A percentile compares a stretch with the other conserved stretches of the same genome.
These are phyloP conservation scores for Neofelis nebulosa DNA, from an alignment of 2,113 vertebrate species.

Conservation along the genomic window DNA sequence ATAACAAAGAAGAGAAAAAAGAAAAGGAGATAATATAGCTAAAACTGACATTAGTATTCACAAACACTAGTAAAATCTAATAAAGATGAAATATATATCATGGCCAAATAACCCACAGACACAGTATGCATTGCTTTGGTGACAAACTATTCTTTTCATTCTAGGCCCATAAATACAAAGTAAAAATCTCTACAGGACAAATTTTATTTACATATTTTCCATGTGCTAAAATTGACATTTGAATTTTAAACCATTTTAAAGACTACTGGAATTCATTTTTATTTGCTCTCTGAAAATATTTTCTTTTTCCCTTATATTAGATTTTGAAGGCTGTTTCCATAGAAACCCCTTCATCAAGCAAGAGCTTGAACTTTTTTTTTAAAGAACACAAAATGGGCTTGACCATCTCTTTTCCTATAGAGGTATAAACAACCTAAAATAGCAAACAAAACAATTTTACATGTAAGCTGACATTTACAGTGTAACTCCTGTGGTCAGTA, in stretches of 20 bases:
- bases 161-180: not conserved
- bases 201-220: not conserved
- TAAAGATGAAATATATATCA: not conserved
- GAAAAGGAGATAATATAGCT: not conserved
- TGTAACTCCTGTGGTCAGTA: not conserved
- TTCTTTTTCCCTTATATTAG: not conserved
- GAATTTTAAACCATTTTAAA: constrained; percentile 44
- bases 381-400: not conserved
- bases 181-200: not conserved
- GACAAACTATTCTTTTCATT: not conserved
- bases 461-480: not conserved
- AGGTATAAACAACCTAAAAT: not conserved
- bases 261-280: constrained; percentile 33
- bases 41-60: not conserved
- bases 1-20: not conserved
- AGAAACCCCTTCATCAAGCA: constrained; percentile 30
- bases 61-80: not conserved
- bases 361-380: not conserved
- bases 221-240: constrained; percentile 12
- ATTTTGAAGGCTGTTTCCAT: constrained; percentile 65
- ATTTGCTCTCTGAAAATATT: constrained; percentile 59
- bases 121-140: not conserved
- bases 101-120: not conserved
- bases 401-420: not conserved
- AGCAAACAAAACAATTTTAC: not conserved